Percentiles rank a stretch among this genome's conserved stretches.
These are phyloP conservation scores for Sycobia sp. DNA, from an alignment of 1,140 invertebrate genomes.

Conservation along the genomic window DNA sequence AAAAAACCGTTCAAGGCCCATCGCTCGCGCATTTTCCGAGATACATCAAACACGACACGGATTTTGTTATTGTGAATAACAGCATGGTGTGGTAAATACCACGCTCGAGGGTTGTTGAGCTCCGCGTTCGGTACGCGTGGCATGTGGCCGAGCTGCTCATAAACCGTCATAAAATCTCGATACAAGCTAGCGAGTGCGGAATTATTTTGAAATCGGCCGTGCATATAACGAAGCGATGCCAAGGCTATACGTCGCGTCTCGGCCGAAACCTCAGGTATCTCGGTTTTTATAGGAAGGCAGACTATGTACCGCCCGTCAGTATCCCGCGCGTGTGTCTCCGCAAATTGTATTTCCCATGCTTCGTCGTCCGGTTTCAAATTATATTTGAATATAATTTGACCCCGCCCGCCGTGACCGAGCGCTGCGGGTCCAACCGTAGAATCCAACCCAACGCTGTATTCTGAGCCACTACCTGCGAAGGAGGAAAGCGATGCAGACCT, in stretches of 20 bases:
- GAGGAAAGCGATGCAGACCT: not conserved
- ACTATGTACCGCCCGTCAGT: not conserved
- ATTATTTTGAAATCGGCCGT: not conserved
- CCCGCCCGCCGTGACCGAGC: too few relatives aligned
- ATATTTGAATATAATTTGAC: too few relatives aligned
- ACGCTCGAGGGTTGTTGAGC: not conserved
- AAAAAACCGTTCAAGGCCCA: constrained; percentile 26
- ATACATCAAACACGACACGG: constrained; percentile 21
- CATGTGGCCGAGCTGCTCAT: constrained; percentile 30
- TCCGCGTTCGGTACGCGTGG: not conserved
- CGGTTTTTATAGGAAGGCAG: not conserved
- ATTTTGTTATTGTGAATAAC: too few relatives aligned
- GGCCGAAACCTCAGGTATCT: not conserved
- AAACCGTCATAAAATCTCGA: constrained; percentile 18
- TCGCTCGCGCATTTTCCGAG: not conserved
- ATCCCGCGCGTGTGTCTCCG: not conserved
- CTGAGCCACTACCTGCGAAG: too few relatives aligned
- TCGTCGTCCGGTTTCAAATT: too few relatives aligned
- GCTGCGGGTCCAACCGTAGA: too few relatives aligned
- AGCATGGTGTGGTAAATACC: constrained; percentile 26
- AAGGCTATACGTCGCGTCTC: not conserved
- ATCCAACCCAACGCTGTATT: too few relatives aligned
- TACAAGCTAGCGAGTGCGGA: not conserved
- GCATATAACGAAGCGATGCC: not conserved
- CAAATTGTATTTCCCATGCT: constrained; percentile 29